These are phyloP conservation scores for Ruditapes philippinarum DNA, from an alignment of 1,140 invertebrate species.

Conservation along the genomic window DNA sequence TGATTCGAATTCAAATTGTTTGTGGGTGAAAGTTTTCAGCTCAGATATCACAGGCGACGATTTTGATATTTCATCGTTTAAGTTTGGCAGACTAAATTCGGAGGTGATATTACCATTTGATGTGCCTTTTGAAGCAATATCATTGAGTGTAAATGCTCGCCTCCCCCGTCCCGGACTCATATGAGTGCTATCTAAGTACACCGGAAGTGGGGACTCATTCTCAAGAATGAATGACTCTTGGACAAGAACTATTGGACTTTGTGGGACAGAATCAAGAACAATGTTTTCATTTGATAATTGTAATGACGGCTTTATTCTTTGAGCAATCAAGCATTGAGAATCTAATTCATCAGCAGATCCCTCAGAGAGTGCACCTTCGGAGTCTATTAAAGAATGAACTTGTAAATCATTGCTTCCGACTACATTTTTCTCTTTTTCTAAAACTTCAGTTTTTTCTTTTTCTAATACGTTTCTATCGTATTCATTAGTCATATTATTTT, in stretches of 20 bases:
- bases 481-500: no score
- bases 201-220: neutral
- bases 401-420: neutral
- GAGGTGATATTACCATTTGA: neutral
- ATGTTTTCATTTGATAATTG: conserved; percentile 50
- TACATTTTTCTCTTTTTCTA: neutral
- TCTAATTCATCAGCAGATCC: neutral
- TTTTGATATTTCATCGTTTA: conserved; percentile 17
- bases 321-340: neutral
- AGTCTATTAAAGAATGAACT: neutral
- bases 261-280: conserved; percentile 17
- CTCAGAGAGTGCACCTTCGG: neutral
- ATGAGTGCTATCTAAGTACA: conserved; percentile 29
- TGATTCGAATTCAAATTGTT: neutral
- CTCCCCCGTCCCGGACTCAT: conserved; percentile 6
- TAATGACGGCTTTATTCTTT: conserved; percentile 3
- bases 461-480: no score
- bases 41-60: conserved; percentile 20
- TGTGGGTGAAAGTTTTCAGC: neutral
- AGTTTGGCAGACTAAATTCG: neutral
- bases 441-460: neutral
- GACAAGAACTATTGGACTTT: conserved; percentile 27
- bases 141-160: conserved; percentile 49
- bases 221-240: conserved; percentile 58
- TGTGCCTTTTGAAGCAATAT: neutral